Conservation (phyloP, 2,888 invertebrate species). For the Chalcosyrphus nemorum region DNA sequence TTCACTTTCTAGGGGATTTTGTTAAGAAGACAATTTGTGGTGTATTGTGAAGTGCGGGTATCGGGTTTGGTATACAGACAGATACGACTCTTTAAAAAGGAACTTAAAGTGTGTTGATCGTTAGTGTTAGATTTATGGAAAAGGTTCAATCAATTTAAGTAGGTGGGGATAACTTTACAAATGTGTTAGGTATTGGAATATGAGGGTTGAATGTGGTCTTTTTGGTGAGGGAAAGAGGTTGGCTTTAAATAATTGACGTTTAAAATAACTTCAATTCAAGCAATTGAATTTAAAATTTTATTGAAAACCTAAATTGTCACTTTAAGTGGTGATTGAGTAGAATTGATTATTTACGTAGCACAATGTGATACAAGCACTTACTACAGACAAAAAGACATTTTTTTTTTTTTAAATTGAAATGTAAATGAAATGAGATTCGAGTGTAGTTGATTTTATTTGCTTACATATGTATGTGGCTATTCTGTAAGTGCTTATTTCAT, state of each 20-base stretch:
- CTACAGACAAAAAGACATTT: too few relatives aligned
- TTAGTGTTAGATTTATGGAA: not conserved
- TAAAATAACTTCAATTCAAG: not conserved
- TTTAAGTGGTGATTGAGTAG: too few relatives aligned
- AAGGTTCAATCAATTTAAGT: slow-evolving; percentile 48
- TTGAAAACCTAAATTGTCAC: too few relatives aligned
- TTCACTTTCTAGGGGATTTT: slow-evolving; percentile 40
- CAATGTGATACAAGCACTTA: too few relatives aligned
- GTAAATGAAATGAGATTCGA: too few relatives aligned
- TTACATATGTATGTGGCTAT: too few relatives aligned
- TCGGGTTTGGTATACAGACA: not conserved
- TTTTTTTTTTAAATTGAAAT: too few relatives aligned
- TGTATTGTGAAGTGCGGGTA: slow-evolving; percentile 4
- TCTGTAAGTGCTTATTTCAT: too few relatives aligned
- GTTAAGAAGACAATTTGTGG: slow-evolving; percentile 34
- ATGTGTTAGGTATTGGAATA: not conserved
- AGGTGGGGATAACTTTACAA: not conserved
- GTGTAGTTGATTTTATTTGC: too few relatives aligned
- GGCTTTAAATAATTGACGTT: not conserved
- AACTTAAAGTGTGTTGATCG: slow-evolving; percentile 21
- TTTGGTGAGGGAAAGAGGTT: not conserved
- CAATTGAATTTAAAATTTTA: not conserved
- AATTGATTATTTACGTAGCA: too few relatives aligned
- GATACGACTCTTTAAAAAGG: slow-evolving; percentile 7
- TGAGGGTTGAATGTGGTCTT: not conserved